Evolutionary conservation across 2,113 vertebrate species (phyloP), one percentile per base, ranked within the genome.

Genomic region (Cricetomys ansorgei): DNA sequence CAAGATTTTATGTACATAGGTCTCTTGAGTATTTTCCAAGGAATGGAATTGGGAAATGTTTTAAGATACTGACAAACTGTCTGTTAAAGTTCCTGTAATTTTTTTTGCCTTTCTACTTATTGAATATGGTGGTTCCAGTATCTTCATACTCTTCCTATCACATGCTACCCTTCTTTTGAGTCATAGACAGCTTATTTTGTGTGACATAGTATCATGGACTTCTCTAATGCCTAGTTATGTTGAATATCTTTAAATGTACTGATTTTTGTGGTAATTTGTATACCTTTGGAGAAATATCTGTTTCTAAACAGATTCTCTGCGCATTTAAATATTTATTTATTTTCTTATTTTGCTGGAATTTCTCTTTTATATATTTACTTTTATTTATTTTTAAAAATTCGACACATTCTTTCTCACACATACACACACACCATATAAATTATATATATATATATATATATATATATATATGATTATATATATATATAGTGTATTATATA

Each of bases 221-320:
- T 96, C 11, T 6, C 15, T 64, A 80, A 57, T 59, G 25, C 1
- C n/a, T 83, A 88, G 23, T 34, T 50, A n/a, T 40, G 9, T 21
- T 59, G 11, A 80, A 53, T 40, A 70, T 64, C 23, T 88, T 91
- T 80, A 45, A 77, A 37, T 64, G 21, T 53, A 3, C 13, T 17
- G 15, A 69, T 40, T 62, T 11, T 64, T 84, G 40, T 64, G 45
- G 3, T 45, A 64, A 84, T 87, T 86, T 87, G 16, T 85, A 0
- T 69, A 40, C 84, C 48, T 95, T 88, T 81, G n/a, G 29, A 91
- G 31, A 92, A 92, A 92, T 92, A 19, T 69, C 16, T 85, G 80
- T 91, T 29, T 55, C 31, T 80, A 23, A 55, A 55, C 8, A 89
- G 50, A 93, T 79, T 10, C 23, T 80, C 43, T 62, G 5, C 23